phyloP scores from a whole-genome alignment of 2,113 vertebrate species.

The Reinhardtius hippoglossoides region DNA sequence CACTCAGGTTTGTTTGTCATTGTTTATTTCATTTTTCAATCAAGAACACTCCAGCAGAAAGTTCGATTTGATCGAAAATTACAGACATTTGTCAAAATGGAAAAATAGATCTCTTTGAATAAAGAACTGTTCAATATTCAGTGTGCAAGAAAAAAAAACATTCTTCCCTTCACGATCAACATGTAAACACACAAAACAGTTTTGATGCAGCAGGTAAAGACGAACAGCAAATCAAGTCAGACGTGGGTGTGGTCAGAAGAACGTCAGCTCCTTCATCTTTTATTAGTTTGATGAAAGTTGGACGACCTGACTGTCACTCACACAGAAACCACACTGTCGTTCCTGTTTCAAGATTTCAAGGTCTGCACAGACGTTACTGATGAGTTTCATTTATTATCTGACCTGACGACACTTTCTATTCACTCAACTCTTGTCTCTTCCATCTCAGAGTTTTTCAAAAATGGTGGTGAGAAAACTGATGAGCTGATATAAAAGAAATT shows the following conservation, averaged over 20 bases:
- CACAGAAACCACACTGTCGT: neutral
- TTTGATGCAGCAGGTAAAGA: constrained; percentile 56
- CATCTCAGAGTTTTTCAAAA: too few species aligned
- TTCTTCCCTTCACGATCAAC: constrained; percentile 47
- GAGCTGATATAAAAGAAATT: neutral
- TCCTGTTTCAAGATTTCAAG: neutral
- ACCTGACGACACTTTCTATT: too few species aligned
- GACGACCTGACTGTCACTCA: neutral
- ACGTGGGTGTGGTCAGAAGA: neutral
- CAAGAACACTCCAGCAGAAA: constrained; percentile 37
- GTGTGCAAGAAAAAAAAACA: constrained; percentile 39
- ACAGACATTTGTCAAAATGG: constrained; percentile 75
- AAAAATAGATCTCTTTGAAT: constrained; percentile 75
- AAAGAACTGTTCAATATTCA: constrained; percentile 57
- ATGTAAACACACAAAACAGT: constrained; percentile 10
- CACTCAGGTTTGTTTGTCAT: neutral
- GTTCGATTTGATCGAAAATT: constrained; percentile 60
- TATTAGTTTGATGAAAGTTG: neutral
- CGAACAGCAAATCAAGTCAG: constrained; percentile 12
- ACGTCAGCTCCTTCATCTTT: neutral
- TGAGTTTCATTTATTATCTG: neutral
- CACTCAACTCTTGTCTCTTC: too few species aligned
- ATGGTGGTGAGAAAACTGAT: neutral
- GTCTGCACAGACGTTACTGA: neutral
- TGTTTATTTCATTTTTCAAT: constrained; percentile 54